Evolutionary conservation across 2,113 vertebrate species (phyloP).

Genomic region (Enhydra lutris): DNA sequence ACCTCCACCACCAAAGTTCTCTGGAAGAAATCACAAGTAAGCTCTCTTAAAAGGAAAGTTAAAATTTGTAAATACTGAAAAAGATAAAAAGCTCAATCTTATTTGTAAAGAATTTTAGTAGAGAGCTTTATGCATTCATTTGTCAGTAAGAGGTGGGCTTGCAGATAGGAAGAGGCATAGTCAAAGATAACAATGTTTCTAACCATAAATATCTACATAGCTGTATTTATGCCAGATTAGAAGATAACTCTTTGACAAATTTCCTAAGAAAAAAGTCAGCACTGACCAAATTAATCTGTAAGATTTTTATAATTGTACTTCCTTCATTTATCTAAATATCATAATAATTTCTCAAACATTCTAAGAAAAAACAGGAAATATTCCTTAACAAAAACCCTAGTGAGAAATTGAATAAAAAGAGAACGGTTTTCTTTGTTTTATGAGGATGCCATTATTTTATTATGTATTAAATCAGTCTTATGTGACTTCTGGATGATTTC

Average conservation of each 20-base stretch:
- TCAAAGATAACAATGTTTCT: constrained; percentile 4
- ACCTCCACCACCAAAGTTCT: neutral
- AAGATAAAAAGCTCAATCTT: neutral
- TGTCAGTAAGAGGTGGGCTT: neutral
- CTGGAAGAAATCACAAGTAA: constrained; percentile 59
- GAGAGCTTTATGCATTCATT: neutral
- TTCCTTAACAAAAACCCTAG: neutral
- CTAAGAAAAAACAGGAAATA: neutral
- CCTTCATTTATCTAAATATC: constrained; percentile 2
- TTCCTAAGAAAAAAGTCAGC: neutral
- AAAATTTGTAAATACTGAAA: neutral
- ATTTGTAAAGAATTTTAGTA: neutral
- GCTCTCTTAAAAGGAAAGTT: neutral
- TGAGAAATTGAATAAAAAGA: constrained; percentile 32
- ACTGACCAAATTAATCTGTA: constrained; percentile 32
- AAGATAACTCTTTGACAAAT: neutral
- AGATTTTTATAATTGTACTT: neutral
- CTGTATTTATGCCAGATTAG: neutral
- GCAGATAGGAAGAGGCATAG: neutral
- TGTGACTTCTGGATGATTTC: constrained; percentile 18
- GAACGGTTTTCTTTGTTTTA: constrained; percentile 10
- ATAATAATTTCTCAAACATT: constrained; percentile 20
- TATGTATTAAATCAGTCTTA: neutral
- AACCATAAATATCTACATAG: neutral
- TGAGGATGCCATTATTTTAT: neutral